phyloP scores from a whole-genome alignment of 2,888 invertebrate species.

The Antheraea yamamai region DNA sequence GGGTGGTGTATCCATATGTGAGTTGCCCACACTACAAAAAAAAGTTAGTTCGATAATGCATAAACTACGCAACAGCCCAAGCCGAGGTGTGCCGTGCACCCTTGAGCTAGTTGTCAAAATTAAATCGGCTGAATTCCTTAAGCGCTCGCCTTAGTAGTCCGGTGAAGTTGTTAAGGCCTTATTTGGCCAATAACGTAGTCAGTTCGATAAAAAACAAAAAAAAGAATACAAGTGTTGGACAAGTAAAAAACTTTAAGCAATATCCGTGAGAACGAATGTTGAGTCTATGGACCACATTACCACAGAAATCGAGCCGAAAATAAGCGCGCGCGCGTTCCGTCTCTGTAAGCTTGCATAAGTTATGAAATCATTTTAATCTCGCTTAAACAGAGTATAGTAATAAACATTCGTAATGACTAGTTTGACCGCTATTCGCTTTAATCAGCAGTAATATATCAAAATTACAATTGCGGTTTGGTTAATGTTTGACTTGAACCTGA shows the following conservation, averaged over 20 bases:
- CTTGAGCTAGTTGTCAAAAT: too few species aligned
- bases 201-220: too few species aligned
- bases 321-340: not conserved
- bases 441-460: conserved; percentile 3
- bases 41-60: too few species aligned
- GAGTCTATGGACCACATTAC: not conserved
- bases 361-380: not conserved
- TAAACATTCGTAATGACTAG: not conserved
- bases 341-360: not conserved
- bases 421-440: conserved; percentile 1
- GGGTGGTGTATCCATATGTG: too few species aligned
- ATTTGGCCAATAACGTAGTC: too few species aligned
- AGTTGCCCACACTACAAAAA: too few species aligned
- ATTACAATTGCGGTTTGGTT: not conserved
- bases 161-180: too few species aligned
- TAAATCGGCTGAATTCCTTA: too few species aligned
- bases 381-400: not conserved
- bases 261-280: not conserved
- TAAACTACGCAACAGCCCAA: too few species aligned
- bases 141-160: too few species aligned
- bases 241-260: not conserved
- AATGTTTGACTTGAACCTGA: not conserved
- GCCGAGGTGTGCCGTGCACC: too few species aligned
- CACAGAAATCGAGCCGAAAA: not conserved
- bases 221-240: not conserved